These are phyloP conservation scores for Heliconius charithonia DNA, from an alignment of 2,888 invertebrate species.

Conservation along the genomic window DNA sequence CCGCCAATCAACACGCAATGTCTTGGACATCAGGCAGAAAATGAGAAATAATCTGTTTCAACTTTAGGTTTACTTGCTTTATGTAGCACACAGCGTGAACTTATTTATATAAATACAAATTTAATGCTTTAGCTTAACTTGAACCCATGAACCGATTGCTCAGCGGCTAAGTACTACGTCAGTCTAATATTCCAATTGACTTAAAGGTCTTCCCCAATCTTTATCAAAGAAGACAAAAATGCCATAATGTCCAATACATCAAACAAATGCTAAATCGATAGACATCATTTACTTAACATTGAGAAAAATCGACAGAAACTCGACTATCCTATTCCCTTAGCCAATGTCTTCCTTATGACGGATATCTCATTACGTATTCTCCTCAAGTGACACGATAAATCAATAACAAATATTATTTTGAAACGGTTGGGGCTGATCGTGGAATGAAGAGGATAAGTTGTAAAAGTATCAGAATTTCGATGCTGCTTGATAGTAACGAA, in stretches of 20 bases:
- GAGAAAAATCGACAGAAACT: conserved; percentile 38
- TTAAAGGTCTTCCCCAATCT: not conserved
- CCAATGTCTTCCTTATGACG: conserved; percentile 42
- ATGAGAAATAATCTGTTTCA: too few relatives aligned
- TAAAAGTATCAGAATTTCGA: not conserved
- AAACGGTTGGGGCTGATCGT: conserved; percentile 33
- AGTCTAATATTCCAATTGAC: not conserved
- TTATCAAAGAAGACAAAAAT: not conserved
- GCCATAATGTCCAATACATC: conserved; percentile 25
- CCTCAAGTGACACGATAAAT: conserved; percentile 41
- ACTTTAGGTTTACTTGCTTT: too few relatives aligned
- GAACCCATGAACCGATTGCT: too few relatives aligned
- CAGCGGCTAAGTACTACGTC: not conserved
- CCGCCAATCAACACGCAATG: too few relatives aligned
- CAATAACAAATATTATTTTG: conserved; percentile 43
- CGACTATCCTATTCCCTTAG: conserved; percentile 29
- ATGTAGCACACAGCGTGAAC: too few relatives aligned
- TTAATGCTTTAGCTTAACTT: too few relatives aligned
- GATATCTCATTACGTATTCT: conserved; percentile 47
- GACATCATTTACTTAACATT: conserved; percentile 40
- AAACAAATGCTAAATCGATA: conserved; percentile 30
- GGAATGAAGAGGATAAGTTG: conserved; percentile 11
- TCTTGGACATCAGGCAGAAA: too few relatives aligned
- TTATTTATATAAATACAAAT: too few relatives aligned
- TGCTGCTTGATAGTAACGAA: not conserved